Evolutionary conservation across 2,113 vertebrate species (phyloP), one percentile per base, ranked within the genome.

Genomic region (Laticauda colubrina): DNA sequence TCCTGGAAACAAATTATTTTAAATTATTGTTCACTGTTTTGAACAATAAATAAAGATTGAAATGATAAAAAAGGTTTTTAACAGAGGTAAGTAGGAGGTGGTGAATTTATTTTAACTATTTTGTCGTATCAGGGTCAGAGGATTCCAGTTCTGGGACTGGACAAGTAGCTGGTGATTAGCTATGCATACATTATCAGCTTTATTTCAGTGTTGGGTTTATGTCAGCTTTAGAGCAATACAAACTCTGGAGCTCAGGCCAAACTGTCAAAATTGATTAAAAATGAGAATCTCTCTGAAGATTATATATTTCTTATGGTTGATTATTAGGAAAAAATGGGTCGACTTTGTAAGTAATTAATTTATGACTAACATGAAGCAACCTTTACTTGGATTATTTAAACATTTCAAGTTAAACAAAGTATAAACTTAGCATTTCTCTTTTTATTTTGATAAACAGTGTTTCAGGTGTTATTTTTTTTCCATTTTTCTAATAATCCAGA

Each of bases 261-360:
- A 0, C 0, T 18, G 90, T 89, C 91, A 91, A 89, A 93, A 54
- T 34, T 69, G 93, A 93, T 91, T 91, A 85, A 85, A 91, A 93
- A 69, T 53, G 0, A 59, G 51, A 4, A 88, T 24, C 15, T 93
- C 34, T 54, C 53, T 87, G 55, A 61, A 20, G 86, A 53, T 85
- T 5, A 18, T 39, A 0, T 1, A 4, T 11, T 14, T 89, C 56
- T 88, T 88, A 48, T 23, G 54, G 10, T 90, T 93, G n/a, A 0
- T 57, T 91, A 45, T 26, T 4, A 23, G 51, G 45, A 88, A 94
- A 93, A 61, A 43, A 26, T 5, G 43, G 89, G 88, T 14, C 90
- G 86, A 1, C 92, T 14, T 0, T 64, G 29, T 4, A 85, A 91
- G 61, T 61, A 93, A 95, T 93, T 39, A 94, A 94, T 90, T 86